Evolutionary conservation across 2,113 vertebrate species (phyloP).

Genomic region (Mustelus asterias): DNA sequence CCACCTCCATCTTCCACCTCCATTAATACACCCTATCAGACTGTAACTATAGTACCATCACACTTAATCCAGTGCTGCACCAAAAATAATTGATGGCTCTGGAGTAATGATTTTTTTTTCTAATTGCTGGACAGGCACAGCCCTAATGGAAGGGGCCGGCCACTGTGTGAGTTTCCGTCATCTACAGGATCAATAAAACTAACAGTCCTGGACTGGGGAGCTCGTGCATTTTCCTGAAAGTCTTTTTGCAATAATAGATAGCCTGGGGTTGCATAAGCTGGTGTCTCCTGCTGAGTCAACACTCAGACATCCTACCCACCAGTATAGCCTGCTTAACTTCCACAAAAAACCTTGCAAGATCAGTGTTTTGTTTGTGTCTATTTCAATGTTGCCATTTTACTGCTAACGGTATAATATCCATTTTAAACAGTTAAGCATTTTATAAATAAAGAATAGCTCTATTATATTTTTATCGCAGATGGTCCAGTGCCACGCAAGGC

Average conservation of each 20-base stretch:
- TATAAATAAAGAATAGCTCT: neutral
- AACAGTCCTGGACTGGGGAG: constrained; percentile 58
- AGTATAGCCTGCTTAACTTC: constrained; percentile 44
- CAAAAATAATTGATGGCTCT: constrained; percentile 65
- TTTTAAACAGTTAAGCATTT: constrained; percentile 8
- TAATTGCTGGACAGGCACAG: constrained; percentile 71
- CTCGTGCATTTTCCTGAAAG: constrained; percentile 53
- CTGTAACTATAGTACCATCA: neutral
- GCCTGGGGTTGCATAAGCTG: constrained; percentile 55
- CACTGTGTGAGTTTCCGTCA: constrained; percentile 62
- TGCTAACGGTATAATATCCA: neutral
- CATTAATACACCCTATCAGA: neutral
- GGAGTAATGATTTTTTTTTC: constrained; percentile 72
- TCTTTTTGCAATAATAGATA: constrained; percentile 66
- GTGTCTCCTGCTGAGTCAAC: constrained; percentile 53
- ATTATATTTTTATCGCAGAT: neutral
- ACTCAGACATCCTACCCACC: constrained; percentile 48
- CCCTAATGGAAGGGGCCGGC: constrained; percentile 72
- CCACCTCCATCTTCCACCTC: neutral
- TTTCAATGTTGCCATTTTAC: constrained; percentile 39
- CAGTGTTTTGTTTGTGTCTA: constrained; percentile 30
- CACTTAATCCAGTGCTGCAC: constrained; percentile 56
- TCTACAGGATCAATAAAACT: constrained; percentile 72
- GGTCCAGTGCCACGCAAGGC: neutral
- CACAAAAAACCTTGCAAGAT: constrained; percentile 42